Conservation (phyloP, 2,888 invertebrate species). For the Idaea biselata region DNA sequence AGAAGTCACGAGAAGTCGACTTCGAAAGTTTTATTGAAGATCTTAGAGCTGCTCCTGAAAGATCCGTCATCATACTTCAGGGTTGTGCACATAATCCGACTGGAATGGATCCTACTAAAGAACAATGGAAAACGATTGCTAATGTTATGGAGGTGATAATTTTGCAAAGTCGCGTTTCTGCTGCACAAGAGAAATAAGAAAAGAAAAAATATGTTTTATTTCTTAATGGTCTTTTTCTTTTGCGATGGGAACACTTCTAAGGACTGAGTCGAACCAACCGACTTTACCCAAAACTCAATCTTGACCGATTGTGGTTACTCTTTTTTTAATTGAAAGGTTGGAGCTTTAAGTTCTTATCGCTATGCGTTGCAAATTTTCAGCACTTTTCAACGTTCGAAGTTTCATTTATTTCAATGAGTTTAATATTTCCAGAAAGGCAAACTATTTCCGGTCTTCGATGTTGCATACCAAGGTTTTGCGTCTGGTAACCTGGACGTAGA, state of each 20-base stretch:
- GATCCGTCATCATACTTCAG: background rate
- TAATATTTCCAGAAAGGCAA: background rate
- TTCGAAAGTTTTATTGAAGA: background rate
- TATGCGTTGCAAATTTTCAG: too few relatives aligned
- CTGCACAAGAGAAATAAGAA: background rate
- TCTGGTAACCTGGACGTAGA: background rate
- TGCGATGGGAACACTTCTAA: too few relatives aligned
- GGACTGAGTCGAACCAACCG: too few relatives aligned
- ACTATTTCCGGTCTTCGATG: background rate
- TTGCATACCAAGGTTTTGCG: slow-evolving; percentile 3
- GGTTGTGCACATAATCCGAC: slow-evolving; percentile 4
- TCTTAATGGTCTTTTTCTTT: too few relatives aligned
- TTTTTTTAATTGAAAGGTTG: too few relatives aligned
- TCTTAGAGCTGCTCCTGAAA: background rate
- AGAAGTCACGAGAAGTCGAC: background rate
- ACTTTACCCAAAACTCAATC: too few relatives aligned
- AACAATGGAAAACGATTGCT: background rate
- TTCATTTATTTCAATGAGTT: background rate
- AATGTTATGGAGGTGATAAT: background rate
- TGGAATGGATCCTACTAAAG: slow-evolving; percentile 5
- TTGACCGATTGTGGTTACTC: too few relatives aligned
- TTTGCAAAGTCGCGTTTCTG: background rate
- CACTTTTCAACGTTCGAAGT: too few relatives aligned
- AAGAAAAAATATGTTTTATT: too few relatives aligned
- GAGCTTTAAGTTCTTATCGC: too few relatives aligned